phyloP scores from a whole-genome alignment of 92 coral and sea anemone genomes.

The Chrysogorgia sp. region DNA sequence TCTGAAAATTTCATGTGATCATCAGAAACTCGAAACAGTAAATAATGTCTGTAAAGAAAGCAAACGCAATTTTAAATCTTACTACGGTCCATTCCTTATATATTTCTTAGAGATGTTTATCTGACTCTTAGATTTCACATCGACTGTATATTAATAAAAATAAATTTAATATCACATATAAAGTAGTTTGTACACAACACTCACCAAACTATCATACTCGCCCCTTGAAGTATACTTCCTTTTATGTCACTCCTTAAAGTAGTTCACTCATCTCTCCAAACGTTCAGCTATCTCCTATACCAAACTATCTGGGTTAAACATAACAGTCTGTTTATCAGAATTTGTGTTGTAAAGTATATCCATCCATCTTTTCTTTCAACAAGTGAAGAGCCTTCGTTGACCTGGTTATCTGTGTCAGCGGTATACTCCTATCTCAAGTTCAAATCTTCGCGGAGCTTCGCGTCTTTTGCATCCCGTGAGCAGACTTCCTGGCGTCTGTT shows the following conservation, averaged over 20 bases:
- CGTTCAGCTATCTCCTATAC: neutral
- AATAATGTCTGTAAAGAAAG: no score
- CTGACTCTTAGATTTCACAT: no score
- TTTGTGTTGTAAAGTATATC: neutral
- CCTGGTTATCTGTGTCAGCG: slow-evolving; percentile 15
- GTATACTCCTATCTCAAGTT: slow-evolving; percentile 7
- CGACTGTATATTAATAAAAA: no score
- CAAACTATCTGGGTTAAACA: neutral
- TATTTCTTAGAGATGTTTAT: no score
- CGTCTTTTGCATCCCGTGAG: neutral
- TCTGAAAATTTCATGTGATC: no score
- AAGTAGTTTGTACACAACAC: no score
- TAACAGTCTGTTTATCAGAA: neutral
- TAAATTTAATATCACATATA: no score
- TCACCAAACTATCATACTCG: no score
- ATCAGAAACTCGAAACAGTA: no score
- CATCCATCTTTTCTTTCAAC: neutral
- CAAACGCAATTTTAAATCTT: no score
- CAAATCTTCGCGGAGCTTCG: neutral
- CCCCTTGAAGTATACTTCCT: no score
- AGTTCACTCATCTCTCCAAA: neutral
- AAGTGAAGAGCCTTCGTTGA: slow-evolving; percentile 25
- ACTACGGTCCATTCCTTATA: no score
- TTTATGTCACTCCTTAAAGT: neutral
- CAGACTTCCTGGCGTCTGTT: slow-evolving; percentile 45